Base-by-base conservation (phyloP, 2,797 vertebrate species). In the Hemitrygon akajei region DNA sequence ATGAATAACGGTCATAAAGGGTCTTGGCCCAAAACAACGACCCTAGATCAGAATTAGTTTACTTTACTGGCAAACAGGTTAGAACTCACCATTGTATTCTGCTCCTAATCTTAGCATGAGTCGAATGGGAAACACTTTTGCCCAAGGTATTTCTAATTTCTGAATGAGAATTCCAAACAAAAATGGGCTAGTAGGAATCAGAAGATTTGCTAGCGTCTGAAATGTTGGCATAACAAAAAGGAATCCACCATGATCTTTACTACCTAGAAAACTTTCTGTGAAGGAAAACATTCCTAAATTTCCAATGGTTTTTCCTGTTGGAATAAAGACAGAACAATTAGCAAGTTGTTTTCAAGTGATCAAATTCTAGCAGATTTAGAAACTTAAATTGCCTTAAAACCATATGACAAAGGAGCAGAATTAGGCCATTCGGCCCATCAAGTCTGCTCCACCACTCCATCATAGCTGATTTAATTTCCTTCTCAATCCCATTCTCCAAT, bases 101-200 rank as follows among this genome's bases (percentile, higher is more conserved):
- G 97, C 96, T 94, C 98, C 98, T 91, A 99, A 94, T 96, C 98
- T 97, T 60, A 99, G 97, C 93, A 99, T 97, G 95, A 99, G 97
- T 81, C 98, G 97, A 40, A 99, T 97, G 0, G 99, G 98, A 94
- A 99, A 99, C 94, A 98, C 98, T 94, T 99, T 99, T 94, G 98
- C 98, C 99, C 98, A 99, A 5, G 98, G 98, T 77, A 99, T 97
- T 96, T 99, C 98, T 95, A 98, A 95, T 93, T 98, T 99, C 95
- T 98, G 98, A 95, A 99, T 97, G 56, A 99, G 97, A 95, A 99
- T 94, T 25, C 98, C 98, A 94, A 94, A 98, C 94, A 99, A 97
- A 95, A 98, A 98, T 37, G 98, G 97, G 87, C 95, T 96, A 25
- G 96, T 94, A 12, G 99, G 98, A 69, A 98, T 95, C 4, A 95